Percentiles rank a stretch among this genome's conserved stretches.
Conservation (phyloP, 37 sponge, comb jelly and placozoan genomes). For the Tethya wilhelma region DNA sequence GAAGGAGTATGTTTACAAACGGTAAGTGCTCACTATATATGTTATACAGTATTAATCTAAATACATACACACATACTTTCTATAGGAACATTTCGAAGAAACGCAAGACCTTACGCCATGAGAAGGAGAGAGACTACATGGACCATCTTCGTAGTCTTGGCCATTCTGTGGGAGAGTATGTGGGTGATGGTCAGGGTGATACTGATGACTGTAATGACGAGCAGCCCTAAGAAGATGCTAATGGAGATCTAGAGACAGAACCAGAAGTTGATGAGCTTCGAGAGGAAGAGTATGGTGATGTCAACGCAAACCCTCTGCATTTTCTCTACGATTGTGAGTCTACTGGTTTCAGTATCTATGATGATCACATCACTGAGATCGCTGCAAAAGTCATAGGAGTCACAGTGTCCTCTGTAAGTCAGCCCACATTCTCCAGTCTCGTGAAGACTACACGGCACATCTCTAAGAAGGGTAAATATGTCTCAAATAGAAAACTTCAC, state of each 20-base stretch:
- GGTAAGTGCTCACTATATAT: not conserved
- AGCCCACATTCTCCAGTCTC: slow-evolving; percentile 25
- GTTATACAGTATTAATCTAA: not conserved
- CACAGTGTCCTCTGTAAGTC: slow-evolving; percentile 7
- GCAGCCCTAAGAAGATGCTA: too few species aligned
- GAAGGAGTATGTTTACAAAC: not conserved
- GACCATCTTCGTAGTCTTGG: not conserved
- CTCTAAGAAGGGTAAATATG: slow-evolving; percentile 9
- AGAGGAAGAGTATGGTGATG: slow-evolving; percentile 6
- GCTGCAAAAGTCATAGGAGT: slow-evolving; percentile 33
- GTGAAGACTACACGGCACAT: slow-evolving; percentile 31
- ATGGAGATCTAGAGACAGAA: too few species aligned
- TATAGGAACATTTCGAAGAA: not conserved
- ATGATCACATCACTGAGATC: slow-evolving; percentile 46
- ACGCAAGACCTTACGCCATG: not conserved
- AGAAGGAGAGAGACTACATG: not conserved
- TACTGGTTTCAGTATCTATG: slow-evolving; percentile 40
- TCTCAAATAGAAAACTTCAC: too few species aligned
- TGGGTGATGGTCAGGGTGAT: not conserved
- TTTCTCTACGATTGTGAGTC: slow-evolving; percentile 53
- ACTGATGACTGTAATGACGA: too few species aligned
- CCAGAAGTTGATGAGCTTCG: too few species aligned
- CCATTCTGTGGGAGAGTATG: not conserved
- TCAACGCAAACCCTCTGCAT: slow-evolving; percentile 14
- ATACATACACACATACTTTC: not conserved